Evolutionary conservation across 2,797 vertebrate genomes (phyloP).

Genomic region (Anniella stebbinsi): DNA sequence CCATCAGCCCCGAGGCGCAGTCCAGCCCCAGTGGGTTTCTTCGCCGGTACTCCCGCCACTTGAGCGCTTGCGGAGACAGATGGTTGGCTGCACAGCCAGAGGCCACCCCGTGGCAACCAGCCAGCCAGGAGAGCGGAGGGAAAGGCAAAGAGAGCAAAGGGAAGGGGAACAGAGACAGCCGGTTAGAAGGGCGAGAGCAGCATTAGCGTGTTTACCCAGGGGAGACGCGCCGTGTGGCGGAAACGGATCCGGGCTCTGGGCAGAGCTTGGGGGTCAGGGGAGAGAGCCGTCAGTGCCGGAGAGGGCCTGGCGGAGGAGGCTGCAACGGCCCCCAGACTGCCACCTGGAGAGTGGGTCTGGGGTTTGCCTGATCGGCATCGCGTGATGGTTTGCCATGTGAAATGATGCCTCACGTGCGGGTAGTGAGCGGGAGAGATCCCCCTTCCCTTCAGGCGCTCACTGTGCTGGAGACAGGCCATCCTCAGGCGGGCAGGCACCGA

Average conservation of each 20-base stretch:
- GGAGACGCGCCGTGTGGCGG: background rate
- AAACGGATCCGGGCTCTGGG: too few species aligned
- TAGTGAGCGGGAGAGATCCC: too few species aligned
- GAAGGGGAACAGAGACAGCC: constrained; percentile 50
- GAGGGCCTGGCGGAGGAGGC: background rate
- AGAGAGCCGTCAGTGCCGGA: too few species aligned
- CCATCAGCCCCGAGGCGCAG: constrained; percentile 72
- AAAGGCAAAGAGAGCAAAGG: constrained; percentile 38
- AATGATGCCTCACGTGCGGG: too few species aligned
- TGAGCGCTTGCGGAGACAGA: constrained; percentile 95
- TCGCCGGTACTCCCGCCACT: constrained; percentile 96
- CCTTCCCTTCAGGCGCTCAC: background rate
- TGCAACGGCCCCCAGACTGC: background rate
- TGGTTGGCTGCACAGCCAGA: constrained; percentile 85
- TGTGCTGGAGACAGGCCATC: background rate
- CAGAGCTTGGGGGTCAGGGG: too few species aligned
- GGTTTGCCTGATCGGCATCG: background rate
- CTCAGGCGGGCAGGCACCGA: background rate
- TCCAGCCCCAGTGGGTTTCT: constrained; percentile 93
- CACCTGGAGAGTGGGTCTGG: background rate
- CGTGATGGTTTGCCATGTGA: background rate
- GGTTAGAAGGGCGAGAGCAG: constrained; percentile 11
- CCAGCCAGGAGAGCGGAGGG: background rate
- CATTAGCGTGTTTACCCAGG: background rate
- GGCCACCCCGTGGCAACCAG: accelerated